phyloP scores from a whole-genome alignment of 1,140 invertebrate species.

The Dinoponera quadriceps region DNA sequence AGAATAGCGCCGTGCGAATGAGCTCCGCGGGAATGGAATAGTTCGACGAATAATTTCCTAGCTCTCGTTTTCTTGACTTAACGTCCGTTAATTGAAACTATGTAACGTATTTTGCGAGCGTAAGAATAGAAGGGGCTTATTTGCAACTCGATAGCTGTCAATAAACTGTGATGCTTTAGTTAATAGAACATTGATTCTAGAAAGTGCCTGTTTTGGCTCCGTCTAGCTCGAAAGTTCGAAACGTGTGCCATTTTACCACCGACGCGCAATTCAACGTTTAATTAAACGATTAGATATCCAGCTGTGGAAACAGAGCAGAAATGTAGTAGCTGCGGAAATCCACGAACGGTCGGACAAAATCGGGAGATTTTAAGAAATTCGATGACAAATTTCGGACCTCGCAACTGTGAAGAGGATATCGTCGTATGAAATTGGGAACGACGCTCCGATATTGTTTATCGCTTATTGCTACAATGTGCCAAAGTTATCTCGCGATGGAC shows the following conservation, averaged over 20 bases:
- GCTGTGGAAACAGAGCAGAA: no score
- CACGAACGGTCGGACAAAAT: neutral
- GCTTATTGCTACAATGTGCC: neutral
- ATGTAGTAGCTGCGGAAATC: neutral
- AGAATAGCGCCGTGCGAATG: no score
- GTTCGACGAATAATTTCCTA: no score
- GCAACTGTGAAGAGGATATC: slow-evolving; percentile 2
- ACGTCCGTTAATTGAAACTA: no score
- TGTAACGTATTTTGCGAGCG: neutral
- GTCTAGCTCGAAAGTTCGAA: neutral
- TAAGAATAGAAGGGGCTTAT: neutral
- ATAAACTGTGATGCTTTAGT: neutral
- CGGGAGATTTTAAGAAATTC: neutral
- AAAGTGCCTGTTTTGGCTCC: no score
- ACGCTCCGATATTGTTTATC: neutral
- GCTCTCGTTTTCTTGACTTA: no score
- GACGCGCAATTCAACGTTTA: slow-evolving; percentile 13
- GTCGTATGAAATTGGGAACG: neutral
- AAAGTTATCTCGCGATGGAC: neutral
- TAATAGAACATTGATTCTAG: neutral
- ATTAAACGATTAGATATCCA: no score
- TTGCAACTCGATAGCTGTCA: no score
- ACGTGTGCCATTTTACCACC: neutral
- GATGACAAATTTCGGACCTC: neutral
- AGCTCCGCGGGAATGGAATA: no score